Evolutionary conservation across 2,113 vertebrate species (phyloP).

Genomic region (Periophthalmodon schlosseri): DNA sequence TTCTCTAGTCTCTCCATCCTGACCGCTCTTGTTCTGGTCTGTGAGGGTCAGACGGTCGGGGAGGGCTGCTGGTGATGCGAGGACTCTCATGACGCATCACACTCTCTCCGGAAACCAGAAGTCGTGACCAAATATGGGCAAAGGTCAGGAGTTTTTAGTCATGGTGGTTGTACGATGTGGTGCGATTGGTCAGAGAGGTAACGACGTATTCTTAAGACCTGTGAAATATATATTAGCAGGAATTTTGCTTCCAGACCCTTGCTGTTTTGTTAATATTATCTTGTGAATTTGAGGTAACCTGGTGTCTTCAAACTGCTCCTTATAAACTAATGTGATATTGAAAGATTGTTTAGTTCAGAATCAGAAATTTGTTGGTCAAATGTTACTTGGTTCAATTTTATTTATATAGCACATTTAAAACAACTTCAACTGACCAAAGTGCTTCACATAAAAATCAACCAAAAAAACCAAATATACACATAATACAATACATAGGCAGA

Average conservation of each 20-base stretch:
- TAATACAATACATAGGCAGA: too few relatives aligned
- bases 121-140: background rate
- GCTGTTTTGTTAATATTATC: background rate
- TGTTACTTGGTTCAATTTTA: too few relatives aligned
- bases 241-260: background rate
- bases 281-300: too few relatives aligned
- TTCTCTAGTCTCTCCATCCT: conserved; percentile 44
- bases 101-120: background rate
- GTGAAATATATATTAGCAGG: background rate
- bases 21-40: conserved; percentile 57
- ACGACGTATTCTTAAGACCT: too few relatives aligned
- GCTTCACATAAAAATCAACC: too few relatives aligned
- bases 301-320: too few relatives aligned
- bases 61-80: conserved; percentile 74
- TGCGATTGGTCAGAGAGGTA: background rate
- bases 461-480: too few relatives aligned
- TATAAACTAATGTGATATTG: too few relatives aligned
- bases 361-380: too few relatives aligned
- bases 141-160: background rate
- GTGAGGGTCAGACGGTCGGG: conserved; percentile 62
- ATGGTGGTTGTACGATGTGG: background rate
- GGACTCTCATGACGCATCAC: conserved; percentile 52
- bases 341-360: too few relatives aligned
- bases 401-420: too few relatives aligned
- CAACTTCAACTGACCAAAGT: too few relatives aligned